These are phyloP conservation scores for Amiota mariae DNA, from an alignment of 2,888 invertebrate genomes.

Conservation along the genomic window DNA sequence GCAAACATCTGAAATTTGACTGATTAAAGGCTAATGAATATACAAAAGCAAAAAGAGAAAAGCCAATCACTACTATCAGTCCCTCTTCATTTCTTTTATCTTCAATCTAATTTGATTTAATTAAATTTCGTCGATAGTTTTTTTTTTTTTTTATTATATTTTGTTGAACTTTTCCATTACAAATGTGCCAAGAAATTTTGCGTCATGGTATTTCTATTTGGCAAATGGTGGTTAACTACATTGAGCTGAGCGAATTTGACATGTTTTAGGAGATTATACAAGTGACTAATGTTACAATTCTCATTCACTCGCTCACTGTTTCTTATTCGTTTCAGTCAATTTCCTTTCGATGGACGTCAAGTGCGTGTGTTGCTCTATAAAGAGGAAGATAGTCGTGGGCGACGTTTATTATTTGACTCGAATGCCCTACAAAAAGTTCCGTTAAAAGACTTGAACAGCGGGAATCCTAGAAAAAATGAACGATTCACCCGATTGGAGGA, in stretches of 20 bases:
- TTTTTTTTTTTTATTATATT: background rate
- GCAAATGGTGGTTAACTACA: background rate
- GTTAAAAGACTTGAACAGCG: conserved; percentile 61
- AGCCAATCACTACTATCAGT: too few species aligned
- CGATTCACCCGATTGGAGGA: conserved; percentile 22
- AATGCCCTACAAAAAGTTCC: conserved; percentile 79
- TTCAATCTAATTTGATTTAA: too few species aligned
- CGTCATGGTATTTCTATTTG: conserved; percentile 25
- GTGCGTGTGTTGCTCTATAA: conserved; percentile 87
- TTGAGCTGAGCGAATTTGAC: background rate
- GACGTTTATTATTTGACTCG: conserved; percentile 89
- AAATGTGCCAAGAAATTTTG: conserved; percentile 27
- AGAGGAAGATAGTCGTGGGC: conserved; percentile 88
- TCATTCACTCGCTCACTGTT: background rate
- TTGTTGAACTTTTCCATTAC: background rate
- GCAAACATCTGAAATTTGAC: background rate
- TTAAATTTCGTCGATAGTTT: too few species aligned
- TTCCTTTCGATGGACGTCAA: conserved; percentile 81
- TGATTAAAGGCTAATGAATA: conserved; percentile 14
- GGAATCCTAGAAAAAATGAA: conserved; percentile 28
- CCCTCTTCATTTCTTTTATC: too few species aligned
- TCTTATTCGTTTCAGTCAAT: conserved; percentile 66
- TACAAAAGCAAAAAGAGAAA: background rate
- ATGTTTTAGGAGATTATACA: too few species aligned
- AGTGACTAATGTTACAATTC: background rate